Percentiles rank a stretch among this genome's conserved stretches.
Conservation (phyloP, 1,140 invertebrate genomes). For the Aradophagus sp. region DNA sequence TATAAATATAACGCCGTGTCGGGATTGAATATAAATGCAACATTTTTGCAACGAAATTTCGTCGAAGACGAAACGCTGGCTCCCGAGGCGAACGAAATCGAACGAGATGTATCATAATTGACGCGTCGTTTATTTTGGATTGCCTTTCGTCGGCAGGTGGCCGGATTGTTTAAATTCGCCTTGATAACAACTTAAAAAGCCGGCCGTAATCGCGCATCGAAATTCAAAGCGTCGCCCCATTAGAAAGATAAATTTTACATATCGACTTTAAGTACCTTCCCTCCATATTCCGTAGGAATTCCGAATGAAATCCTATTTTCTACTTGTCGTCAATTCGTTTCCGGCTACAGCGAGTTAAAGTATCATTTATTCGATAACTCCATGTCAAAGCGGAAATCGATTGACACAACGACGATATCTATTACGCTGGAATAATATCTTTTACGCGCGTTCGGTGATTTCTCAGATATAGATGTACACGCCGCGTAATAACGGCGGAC, state of each 20-base stretch:
- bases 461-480: constrained; percentile 38
- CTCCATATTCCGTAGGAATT: constrained; percentile 37
- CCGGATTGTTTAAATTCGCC: too few relatives aligned
- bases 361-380: constrained; percentile 47
- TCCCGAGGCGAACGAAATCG: too few relatives aligned
- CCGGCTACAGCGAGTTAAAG: constrained; percentile 35
- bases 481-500: constrained; percentile 19
- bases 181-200: too few relatives aligned
- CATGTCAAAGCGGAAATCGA: constrained; percentile 46
- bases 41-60: too few relatives aligned
- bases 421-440: constrained; percentile 44
- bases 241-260: constrained; percentile 42
- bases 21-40: too few relatives aligned
- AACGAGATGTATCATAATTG: too few relatives aligned
- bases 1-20: too few relatives aligned
- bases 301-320: constrained; percentile 54
- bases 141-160: too few relatives aligned
- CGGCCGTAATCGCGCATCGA: too few relatives aligned
- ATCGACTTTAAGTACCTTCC: constrained; percentile 32
- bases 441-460: constrained; percentile 40
- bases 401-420: constrained; percentile 50
- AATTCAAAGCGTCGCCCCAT: too few relatives aligned
- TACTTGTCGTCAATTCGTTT: constrained; percentile 48
- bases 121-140: too few relatives aligned
- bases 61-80: too few relatives aligned